Evolutionary conservation across 1,140 invertebrate genomes (phyloP).

Genomic region (Drosophila sechellia): DNA sequence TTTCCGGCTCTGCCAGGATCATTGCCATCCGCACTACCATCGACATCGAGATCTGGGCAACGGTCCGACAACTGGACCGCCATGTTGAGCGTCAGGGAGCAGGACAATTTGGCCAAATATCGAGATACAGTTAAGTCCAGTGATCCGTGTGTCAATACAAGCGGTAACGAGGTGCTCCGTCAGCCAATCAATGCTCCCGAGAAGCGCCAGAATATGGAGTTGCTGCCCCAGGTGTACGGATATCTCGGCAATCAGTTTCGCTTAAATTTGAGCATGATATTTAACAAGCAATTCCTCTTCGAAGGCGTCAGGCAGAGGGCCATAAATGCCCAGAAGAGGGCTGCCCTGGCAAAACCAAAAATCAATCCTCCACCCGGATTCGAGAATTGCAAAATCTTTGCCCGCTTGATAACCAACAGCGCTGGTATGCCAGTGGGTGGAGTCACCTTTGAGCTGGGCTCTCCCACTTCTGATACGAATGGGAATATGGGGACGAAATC

Average conservation of each 20-base stretch:
- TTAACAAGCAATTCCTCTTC: slow-evolving; percentile 49
- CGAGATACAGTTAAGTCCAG: neutral
- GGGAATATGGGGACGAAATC: neutral
- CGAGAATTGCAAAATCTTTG: slow-evolving; percentile 27
- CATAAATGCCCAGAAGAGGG: neutral
- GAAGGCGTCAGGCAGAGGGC: slow-evolving; percentile 42
- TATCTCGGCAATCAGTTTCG: neutral
- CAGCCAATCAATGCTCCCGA: neutral
- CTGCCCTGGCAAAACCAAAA: neutral
- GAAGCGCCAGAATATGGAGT: neutral
- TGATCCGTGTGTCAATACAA: neutral
- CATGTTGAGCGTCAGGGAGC: slow-evolving; percentile 40
- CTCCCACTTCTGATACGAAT: neutral
- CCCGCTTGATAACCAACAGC: slow-evolving; percentile 42
- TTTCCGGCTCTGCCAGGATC: slow-evolving; percentile 65
- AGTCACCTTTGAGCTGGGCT: slow-evolving; percentile 32
- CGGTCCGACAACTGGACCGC: slow-evolving; percentile 56
- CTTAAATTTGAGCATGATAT: slow-evolving; percentile 35
- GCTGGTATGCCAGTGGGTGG: slow-evolving; percentile 53
- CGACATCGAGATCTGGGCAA: neutral
- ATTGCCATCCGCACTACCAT: neutral
- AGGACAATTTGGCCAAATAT: neutral
- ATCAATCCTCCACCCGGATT: slow-evolving; percentile 26
- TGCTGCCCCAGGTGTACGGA: slow-evolving; percentile 4
- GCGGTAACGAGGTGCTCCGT: neutral